Base-by-base conservation (phyloP, 2,113 vertebrate species). In the Tyrannus savana region DNA sequence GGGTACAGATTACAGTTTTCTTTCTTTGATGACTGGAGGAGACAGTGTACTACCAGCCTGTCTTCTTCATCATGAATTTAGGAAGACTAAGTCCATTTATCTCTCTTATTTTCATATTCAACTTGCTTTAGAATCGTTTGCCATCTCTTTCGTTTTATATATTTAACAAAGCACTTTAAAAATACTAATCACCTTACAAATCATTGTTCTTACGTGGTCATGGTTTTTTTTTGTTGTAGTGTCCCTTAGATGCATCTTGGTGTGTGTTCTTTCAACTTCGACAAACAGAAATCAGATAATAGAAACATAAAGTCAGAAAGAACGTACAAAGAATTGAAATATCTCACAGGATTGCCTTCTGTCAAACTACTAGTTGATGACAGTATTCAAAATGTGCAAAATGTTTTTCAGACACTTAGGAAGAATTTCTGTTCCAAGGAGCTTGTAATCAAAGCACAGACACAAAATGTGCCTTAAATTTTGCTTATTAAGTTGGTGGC, bases 391-490 rank as follows among this genome's bases (percentile, higher is more conserved):
- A 58, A 58, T 19, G 27, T 72, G 46, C 35, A 87, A 49, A 60
- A 68, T 63, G 24, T n/a, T 84, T 89, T 92, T 50, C 73, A 84
- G 69, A 35, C 10, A 7, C 35, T 72, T 74, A 23, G 12, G 58
- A 69, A 58, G 59, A 86, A 18, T 35, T 58, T 12, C 68, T 67
- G 6, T 73, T 83, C 80, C 35, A 56, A 86, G 76, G 59, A 80
- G 55, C 23, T 78, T 91, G 44, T 84, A 59, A 46, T 92, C 66
- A 92, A 92, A 95, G 72, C 79, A 84, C 83, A 89, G 82, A 80
- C 22, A 64, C 60, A 67, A 77, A 90, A 80, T 9, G 85, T 97
- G 94, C 95, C 95, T 97, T 96, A 95, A 72, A 55, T 63, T 84
- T 87, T 91, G 42, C 55, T 83, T 44, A 6, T 3, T 30, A 21